phyloP scores from a whole-genome alignment of 2,888 invertebrate species.

The Cyaniris semiargus region DNA sequence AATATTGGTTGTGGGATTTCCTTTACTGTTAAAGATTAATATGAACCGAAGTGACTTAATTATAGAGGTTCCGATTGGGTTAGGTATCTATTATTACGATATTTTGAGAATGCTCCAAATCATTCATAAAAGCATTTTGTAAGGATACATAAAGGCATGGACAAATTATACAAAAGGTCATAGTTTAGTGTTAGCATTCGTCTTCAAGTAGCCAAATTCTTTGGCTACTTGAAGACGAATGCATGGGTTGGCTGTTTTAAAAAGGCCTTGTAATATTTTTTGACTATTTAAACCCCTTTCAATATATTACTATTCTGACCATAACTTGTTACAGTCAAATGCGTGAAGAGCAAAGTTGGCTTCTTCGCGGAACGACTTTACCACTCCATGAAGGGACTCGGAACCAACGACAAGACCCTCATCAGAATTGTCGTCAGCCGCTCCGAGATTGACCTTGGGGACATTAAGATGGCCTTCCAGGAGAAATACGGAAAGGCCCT shows the following conservation, averaged over 20 bases:
- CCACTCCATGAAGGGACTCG: slow-evolving; percentile 94
- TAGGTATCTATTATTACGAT: no score
- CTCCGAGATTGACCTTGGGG: slow-evolving; percentile 94
- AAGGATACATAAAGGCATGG: no score
- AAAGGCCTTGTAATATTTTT: not conserved
- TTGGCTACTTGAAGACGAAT: no score
- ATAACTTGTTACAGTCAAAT: slow-evolving; percentile 82
- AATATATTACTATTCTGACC: not conserved
- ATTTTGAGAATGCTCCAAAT: no score
- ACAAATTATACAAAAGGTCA: no score
- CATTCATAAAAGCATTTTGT: no score
- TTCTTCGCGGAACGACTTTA: slow-evolving; percentile 96
- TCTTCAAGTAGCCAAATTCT: no score
- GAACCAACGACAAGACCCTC: slow-evolving; percentile 94
- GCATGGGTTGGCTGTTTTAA: no score
- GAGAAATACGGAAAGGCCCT: slow-evolving; percentile 90
- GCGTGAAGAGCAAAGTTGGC: slow-evolving; percentile 93
- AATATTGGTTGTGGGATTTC: not conserved
- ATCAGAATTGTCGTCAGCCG: slow-evolving; percentile 95
- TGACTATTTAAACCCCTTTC: not conserved
- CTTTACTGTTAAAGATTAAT: not conserved
- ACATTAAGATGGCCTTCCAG: slow-evolving; percentile 94
- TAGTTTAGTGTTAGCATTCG: no score
- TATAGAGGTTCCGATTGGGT: no score
- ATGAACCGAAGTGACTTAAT: no score